Conservation (phyloP, 1,140 invertebrate genomes). For the Formica exsecta region DNA sequence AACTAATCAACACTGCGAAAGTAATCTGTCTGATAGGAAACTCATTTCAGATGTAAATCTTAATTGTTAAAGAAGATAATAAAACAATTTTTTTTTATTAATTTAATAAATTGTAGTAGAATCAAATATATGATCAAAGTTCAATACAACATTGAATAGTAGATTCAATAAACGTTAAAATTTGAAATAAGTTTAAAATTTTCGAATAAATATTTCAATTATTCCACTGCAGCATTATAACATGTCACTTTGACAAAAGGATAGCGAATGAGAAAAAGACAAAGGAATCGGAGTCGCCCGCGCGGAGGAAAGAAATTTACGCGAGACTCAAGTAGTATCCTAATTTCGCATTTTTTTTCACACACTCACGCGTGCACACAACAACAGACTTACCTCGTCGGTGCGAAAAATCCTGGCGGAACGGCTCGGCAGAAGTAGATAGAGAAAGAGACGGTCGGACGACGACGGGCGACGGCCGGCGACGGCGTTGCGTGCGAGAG, state of each 20-base stretch:
- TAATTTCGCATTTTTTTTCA: background rate
- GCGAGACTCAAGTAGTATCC: background rate
- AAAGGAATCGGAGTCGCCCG: background rate
- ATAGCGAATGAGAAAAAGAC: background rate
- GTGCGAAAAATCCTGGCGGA: constrained; percentile 62
- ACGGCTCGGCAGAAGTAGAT: constrained; percentile 41
- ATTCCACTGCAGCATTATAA: background rate
- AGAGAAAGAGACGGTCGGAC: constrained; percentile 67
- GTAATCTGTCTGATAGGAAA: background rate
- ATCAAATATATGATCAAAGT: background rate
- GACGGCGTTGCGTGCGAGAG: constrained; percentile 78
- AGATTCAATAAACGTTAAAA: background rate
- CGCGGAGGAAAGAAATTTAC: background rate
- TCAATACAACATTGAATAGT: background rate
- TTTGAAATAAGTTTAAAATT: background rate
- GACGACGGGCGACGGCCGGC: constrained; percentile 63
- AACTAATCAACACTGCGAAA: background rate
- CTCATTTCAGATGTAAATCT: background rate
- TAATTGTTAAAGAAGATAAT: background rate
- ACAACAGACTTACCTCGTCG: constrained; percentile 42
- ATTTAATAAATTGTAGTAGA: background rate
- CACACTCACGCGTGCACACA: background rate
- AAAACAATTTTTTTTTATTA: background rate
- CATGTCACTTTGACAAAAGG: background rate
- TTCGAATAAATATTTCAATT: background rate